These are phyloP conservation scores for Spea multiplicata DNA, from an alignment of 2,113 vertebrate species.

Conservation along the genomic window DNA sequence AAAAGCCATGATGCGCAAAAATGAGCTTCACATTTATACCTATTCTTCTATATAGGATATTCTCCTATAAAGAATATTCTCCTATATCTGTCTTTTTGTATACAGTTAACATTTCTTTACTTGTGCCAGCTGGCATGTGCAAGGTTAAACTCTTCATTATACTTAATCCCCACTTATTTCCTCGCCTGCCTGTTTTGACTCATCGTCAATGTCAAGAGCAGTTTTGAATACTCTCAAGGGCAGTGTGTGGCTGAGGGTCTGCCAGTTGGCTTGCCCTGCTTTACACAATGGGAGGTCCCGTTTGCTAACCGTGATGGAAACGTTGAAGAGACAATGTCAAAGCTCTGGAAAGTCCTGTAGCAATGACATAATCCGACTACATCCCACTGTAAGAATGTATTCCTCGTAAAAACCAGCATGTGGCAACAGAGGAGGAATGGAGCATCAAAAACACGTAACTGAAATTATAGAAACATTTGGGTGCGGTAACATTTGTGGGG, in stretches of 20 bases:
- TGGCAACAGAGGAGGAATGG: conserved; percentile 3
- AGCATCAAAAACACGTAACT: neutral
- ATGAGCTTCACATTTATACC: too few relatives aligned
- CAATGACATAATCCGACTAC: conserved; percentile 41
- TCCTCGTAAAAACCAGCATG: conserved; percentile 18
- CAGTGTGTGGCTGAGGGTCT: neutral
- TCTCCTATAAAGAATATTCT: too few relatives aligned
- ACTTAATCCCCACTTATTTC: conserved; percentile 10
- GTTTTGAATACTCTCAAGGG: conserved; percentile 9
- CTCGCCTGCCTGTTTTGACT: conserved; percentile 2
- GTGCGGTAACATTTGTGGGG: neutral
- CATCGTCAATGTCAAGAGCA: neutral
- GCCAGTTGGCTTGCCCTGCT: conserved; percentile 16
- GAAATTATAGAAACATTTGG: neutral
- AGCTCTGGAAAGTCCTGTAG: conserved; percentile 24
- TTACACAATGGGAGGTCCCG: conserved; percentile 40
- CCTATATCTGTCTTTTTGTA: neutral
- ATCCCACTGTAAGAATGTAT: conserved; percentile 35
- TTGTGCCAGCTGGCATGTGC: neutral
- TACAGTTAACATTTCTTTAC: neutral
- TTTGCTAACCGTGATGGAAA: conserved; percentile 36
- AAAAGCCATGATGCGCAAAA: too few relatives aligned
- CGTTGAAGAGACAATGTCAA: conserved; percentile 40
- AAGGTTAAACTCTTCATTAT: neutral
- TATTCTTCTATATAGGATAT: too few relatives aligned